Percentiles rank a stretch among this genome's conserved stretches.
Evolutionary conservation across 2,888 invertebrate genomes (phyloP).

Genomic region (Endotricha flammealis): DNA sequence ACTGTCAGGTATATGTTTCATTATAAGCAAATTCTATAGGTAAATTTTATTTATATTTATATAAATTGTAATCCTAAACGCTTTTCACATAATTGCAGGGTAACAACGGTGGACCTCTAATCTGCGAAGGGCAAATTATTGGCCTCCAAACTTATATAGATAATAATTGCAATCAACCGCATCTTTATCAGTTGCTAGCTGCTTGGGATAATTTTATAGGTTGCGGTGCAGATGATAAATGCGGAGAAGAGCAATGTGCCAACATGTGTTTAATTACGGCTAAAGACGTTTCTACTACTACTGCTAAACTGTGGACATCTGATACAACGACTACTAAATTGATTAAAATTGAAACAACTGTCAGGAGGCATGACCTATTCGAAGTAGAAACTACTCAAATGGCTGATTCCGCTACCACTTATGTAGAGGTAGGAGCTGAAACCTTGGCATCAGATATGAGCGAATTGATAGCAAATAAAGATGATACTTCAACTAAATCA

Average conservation of each 20-base stretch:
- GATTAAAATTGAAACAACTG: constrained; percentile 26
- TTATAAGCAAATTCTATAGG: constrained; percentile 1
- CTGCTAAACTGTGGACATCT: background rate
- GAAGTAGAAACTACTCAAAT: no score
- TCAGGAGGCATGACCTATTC: no score
- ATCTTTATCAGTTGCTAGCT: constrained; percentile 52
- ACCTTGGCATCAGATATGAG: no score
- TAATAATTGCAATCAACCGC: constrained; percentile 51
- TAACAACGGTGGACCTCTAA: constrained; percentile 61
- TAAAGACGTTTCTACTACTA: constrained; percentile 36
- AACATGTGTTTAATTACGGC: constrained; percentile 42
- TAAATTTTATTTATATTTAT: no score
- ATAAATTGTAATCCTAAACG: no score
- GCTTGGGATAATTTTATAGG: constrained; percentile 52
- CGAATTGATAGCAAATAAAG: no score
- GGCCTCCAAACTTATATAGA: constrained; percentile 61
- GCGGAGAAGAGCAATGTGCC: constrained; percentile 38
- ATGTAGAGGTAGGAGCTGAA: no score
- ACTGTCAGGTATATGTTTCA: constrained; percentile 3
- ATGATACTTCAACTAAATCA: no score
- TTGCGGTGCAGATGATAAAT: constrained; percentile 51
- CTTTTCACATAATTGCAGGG: constrained; percentile 45
- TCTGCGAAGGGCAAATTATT: constrained; percentile 50
- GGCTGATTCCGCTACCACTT: no score
- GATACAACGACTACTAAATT: constrained; percentile 13